Percentiles rank a stretch among this genome's conserved stretches.
phyloP scores from a whole-genome alignment of 2,888 invertebrate species.

The Bursaphelenchus okinawaensis region DNA sequence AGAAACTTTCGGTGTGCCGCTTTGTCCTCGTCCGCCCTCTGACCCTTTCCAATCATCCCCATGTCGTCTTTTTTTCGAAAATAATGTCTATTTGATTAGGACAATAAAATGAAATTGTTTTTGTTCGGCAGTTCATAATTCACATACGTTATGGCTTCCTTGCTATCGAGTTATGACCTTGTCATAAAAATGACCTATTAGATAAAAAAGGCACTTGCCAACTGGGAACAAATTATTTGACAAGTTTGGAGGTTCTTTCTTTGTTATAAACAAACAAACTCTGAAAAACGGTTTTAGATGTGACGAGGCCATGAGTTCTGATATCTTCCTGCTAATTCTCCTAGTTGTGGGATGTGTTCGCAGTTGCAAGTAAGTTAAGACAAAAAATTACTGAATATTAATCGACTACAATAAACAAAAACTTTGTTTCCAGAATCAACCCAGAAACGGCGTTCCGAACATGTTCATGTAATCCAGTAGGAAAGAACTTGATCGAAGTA shows the following conservation, averaged over 20 bases:
- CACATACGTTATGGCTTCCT: neutral
- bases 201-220: neutral
- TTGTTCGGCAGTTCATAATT: too few species aligned
- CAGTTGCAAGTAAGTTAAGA: slow-evolving; percentile 6
- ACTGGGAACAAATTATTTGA: neutral
- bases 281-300: neutral
- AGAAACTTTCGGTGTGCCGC: neutral
- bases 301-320: too few species aligned
- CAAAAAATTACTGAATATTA: neutral
- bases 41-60: neutral
- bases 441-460: neutral
- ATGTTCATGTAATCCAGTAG: slow-evolving; percentile 3
- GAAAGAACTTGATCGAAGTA: slow-evolving; percentile 1
- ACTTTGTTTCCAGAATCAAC: neutral
- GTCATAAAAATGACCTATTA: neutral
- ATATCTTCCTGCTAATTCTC: too few species aligned
- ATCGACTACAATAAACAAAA: too few species aligned
- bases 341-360: neutral
- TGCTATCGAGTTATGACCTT: neutral
- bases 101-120: neutral
- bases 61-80: neutral
- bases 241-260: neutral
- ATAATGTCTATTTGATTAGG: neutral
- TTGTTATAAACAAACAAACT: slow-evolving; percentile 3
- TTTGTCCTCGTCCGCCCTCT: neutral